Evolutionary conservation across 2,888 invertebrate species (phyloP).

Genomic region (Drosophila bunnanda): DNA sequence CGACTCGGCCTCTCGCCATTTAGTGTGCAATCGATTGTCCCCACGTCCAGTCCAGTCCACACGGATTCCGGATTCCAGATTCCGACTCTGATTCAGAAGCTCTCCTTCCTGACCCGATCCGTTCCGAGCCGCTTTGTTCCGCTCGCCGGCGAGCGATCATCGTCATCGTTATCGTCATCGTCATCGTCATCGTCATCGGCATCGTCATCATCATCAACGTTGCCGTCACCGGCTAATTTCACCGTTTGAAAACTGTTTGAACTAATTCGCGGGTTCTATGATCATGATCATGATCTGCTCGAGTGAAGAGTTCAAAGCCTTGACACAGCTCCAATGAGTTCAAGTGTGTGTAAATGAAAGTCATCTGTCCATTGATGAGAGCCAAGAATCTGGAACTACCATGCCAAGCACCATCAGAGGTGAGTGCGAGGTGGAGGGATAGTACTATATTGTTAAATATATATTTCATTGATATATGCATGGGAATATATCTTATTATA

Average conservation of each 20-base stretch:
- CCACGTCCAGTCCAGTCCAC: conserved; percentile 83
- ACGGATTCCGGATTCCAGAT: conserved; percentile 44
- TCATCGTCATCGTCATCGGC: conserved; percentile 11
- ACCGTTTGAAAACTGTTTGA: conserved; percentile 72
- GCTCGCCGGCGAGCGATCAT: conserved; percentile 9
- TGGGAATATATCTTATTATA: background rate
- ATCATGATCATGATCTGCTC: conserved; percentile 29
- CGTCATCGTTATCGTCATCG: conserved; percentile 10
- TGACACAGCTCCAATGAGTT: conserved; percentile 23
- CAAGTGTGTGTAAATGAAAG: conserved; percentile 25
- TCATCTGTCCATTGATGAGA: conserved; percentile 55
- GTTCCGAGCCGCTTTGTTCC: conserved; percentile 22
- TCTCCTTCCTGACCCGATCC: conserved; percentile 9
- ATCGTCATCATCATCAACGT: background rate
- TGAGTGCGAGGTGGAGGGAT: conserved; percentile 56
- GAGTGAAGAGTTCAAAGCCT: conserved; percentile 26
- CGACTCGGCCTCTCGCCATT: conserved; percentile 70
- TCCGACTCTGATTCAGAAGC: conserved; percentile 13
- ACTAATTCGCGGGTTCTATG: conserved; percentile 44
- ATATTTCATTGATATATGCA: background rate
- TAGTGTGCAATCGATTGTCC: conserved; percentile 85
- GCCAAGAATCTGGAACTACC: conserved; percentile 62
- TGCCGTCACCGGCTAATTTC: conserved; percentile 39
- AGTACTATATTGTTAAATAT: too few species aligned
- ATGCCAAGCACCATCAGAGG: conserved; percentile 84